Evolutionary conservation across 2,113 vertebrate species (phyloP).

Genomic region (Xenopus laevis): DNA sequence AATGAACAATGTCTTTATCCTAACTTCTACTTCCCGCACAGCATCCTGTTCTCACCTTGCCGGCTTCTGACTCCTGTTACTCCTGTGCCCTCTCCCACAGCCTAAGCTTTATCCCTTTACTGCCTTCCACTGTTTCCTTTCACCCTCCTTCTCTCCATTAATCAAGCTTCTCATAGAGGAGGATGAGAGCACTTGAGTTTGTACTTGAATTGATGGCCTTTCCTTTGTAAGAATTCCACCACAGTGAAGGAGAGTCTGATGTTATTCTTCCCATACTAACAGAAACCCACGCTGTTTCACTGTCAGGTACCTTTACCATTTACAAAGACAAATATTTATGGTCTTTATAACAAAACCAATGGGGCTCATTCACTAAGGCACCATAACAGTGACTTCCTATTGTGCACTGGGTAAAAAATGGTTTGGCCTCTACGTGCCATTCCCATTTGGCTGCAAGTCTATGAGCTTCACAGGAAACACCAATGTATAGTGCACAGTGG

Average conservation of each 20-base stretch:
- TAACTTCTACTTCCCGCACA: too few species aligned
- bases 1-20: too few species aligned
- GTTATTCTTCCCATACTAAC: neutral
- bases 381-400: too few species aligned
- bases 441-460: too few species aligned
- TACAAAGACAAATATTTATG: neutral
- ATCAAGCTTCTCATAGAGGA: neutral
- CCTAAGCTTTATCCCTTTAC: neutral
- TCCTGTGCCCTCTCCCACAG: neutral
- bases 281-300: neutral
- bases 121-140: neutral
- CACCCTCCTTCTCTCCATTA: neutral
- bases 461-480: too few species aligned
- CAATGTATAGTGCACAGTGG: neutral
- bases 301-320: neutral
- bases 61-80: neutral
- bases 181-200: neutral
- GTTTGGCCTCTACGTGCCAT: too few species aligned
- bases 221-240: neutral
- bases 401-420: too few species aligned
- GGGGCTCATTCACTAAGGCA: too few species aligned
- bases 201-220: constrained; percentile 4
- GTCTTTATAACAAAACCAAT: neutral
- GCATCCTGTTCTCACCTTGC: too few species aligned
- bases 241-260: neutral